phyloP scores from a whole-genome alignment of 2,113 vertebrate species.

The Amphilophus citrinellus region DNA sequence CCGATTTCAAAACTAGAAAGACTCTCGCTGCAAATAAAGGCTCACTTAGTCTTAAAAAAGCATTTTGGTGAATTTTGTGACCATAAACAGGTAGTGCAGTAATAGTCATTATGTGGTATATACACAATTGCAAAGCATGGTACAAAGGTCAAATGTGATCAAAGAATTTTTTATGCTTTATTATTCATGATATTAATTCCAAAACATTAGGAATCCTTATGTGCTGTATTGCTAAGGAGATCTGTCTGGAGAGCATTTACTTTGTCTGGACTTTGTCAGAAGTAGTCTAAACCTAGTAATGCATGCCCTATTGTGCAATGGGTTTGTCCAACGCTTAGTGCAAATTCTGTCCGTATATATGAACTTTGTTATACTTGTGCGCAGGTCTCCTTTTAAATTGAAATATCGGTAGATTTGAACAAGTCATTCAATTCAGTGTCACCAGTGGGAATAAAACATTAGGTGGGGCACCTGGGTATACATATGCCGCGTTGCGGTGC shows the following conservation, averaged over 20 bases:
- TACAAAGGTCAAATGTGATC: background rate
- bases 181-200: background rate
- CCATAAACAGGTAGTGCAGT: background rate
- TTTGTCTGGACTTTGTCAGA: background rate
- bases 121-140: background rate
- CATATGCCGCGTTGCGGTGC: too few species aligned
- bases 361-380: background rate
- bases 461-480: background rate
- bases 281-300: background rate
- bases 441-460: background rate
- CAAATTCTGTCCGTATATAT: background rate
- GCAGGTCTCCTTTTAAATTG: background rate
- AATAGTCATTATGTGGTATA: background rate
- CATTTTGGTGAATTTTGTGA: constrained; percentile 13
- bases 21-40: constrained; percentile 2
- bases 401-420: constrained; percentile 1
- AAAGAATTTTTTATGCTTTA: background rate
- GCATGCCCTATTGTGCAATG: background rate
- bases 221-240: too few species aligned
- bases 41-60: background rate
- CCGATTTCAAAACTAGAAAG: constrained; percentile 22
- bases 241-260: background rate
- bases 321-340: background rate
- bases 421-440: background rate
- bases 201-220: background rate